Percentiles rank a stretch among this genome's conserved stretches.
Conservation (phyloP, 37 sponge, comb jelly and placozoan genomes). For the Oopsacas minuta region DNA sequence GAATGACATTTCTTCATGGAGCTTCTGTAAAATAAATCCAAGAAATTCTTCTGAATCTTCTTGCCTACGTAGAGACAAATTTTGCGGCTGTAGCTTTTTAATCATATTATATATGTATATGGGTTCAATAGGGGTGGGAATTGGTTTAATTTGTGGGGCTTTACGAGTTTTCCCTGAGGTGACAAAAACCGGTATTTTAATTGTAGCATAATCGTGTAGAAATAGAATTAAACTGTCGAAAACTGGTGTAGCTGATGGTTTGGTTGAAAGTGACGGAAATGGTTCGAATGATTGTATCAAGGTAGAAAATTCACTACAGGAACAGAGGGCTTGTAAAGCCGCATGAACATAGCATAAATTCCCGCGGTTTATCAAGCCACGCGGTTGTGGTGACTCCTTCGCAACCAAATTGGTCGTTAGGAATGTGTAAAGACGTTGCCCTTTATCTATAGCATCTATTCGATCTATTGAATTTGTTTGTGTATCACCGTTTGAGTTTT, state of each 20-base stretch:
- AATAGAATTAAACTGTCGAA: slow-evolving; percentile 3
- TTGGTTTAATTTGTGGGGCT: not conserved
- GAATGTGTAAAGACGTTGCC: not conserved
- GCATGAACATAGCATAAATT: slow-evolving; percentile 79
- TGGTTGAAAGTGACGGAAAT: slow-evolving; percentile 28
- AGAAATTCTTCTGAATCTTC: slow-evolving; percentile 99
- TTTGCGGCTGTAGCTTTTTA: slow-evolving; percentile 27
- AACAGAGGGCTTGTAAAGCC: slow-evolving; percentile 21
- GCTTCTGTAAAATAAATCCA: slow-evolving; percentile 56
- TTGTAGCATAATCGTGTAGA: not conserved
- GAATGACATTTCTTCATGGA: slow-evolving; percentile 82
- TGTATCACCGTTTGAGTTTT: not conserved
- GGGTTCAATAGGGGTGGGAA: slow-evolving; percentile 45
- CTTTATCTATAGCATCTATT: not conserved
- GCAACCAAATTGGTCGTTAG: not conserved
- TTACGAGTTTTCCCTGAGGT: not conserved
- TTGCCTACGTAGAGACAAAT: slow-evolving; percentile 42
- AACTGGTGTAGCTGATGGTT: slow-evolving; percentile 1
- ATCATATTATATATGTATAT: slow-evolving; percentile 53
- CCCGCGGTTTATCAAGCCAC: slow-evolving; percentile 72
- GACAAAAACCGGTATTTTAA: not conserved
- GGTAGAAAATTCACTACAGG: not conserved
- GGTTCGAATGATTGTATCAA: slow-evolving; percentile 53
- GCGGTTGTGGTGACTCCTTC: slow-evolving; percentile 21
- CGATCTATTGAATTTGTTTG: not conserved